These are phyloP conservation scores for Erpetoichthys calabaricus DNA, from an alignment of 2,797 vertebrate species.

Conservation along the genomic window DNA sequence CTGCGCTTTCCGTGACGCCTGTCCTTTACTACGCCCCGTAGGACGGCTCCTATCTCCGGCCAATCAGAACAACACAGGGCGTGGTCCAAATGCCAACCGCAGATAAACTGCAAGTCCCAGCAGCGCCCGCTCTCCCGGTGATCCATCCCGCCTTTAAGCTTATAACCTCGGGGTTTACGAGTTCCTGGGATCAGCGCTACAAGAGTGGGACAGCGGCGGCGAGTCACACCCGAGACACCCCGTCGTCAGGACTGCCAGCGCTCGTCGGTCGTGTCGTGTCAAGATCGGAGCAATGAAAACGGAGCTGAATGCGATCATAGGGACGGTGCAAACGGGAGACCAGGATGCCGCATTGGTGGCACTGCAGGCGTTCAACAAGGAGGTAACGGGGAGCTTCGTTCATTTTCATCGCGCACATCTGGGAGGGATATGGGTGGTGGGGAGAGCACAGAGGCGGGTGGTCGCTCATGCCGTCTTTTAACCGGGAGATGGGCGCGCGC, in stretches of 20 bases:
- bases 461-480: too few species aligned
- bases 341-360: slow-evolving; percentile 56
- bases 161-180: slow-evolving; percentile 18
- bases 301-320: slow-evolving; percentile 59
- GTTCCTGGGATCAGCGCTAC: slow-evolving; percentile 21
- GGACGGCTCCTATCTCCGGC: too few species aligned
- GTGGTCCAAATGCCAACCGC: too few species aligned
- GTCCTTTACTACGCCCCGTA: too few species aligned
- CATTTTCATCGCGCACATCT: not conserved
- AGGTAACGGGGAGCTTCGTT: slow-evolving; percentile 50
- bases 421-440: too few species aligned
- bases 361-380: slow-evolving; percentile 62
- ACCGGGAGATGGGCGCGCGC: too few species aligned
- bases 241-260: not conserved
- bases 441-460: too few species aligned
- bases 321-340: slow-evolving; percentile 61
- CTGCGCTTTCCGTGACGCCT: too few species aligned
- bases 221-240: slow-evolving; percentile 13
- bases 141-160: slow-evolving; percentile 20
- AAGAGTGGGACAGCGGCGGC: slow-evolving; percentile 14
- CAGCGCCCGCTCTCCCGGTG: slow-evolving; percentile 3
- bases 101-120: slow-evolving; percentile 27
- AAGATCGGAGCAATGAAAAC: slow-evolving; percentile 34
- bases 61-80: too few species aligned
- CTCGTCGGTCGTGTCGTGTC: not conserved